Percentiles rank a stretch among this genome's conserved stretches.
These are phyloP conservation scores for Diarsia rubi DNA, from an alignment of 2,888 invertebrate genomes.

Conservation along the genomic window DNA sequence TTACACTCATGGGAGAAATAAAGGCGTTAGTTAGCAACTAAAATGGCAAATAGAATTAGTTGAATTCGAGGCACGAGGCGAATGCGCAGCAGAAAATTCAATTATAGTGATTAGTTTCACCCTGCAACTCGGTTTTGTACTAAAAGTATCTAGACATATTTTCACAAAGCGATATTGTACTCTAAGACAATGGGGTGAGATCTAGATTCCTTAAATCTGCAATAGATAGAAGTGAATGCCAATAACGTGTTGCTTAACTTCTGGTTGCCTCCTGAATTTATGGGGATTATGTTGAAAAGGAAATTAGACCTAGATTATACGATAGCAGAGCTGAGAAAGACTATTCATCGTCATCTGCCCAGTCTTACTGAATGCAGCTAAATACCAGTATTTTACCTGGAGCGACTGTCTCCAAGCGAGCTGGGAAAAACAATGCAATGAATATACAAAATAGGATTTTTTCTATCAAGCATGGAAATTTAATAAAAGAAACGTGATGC, in stretches of 20 bases:
- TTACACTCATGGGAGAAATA: slow-evolving; percentile 79
- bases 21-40: slow-evolving; percentile 80
- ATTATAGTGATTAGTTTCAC: slow-evolving; percentile 87
- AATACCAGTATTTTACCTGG: too few relatives aligned
- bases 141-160: slow-evolving; percentile 73
- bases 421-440: too few relatives aligned
- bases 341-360: too few relatives aligned
- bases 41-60: slow-evolving; percentile 83
- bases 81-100: slow-evolving; percentile 85
- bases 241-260: slow-evolving; percentile 79
- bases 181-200: slow-evolving; percentile 61
- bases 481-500: too few relatives aligned
- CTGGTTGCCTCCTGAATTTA: slow-evolving; percentile 74
- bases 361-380: too few relatives aligned
- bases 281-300: slow-evolving; percentile 71
- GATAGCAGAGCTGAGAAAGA: slow-evolving; percentile 37
- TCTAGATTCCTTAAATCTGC: slow-evolving; percentile 42
- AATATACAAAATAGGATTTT: too few relatives aligned
- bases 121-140: slow-evolving; percentile 81
- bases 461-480: too few relatives aligned
- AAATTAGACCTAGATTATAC: slow-evolving; percentile 69
- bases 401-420: too few relatives aligned
- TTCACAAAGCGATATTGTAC: slow-evolving; percentile 65
- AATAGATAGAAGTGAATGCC: slow-evolving; percentile 70
- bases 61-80: slow-evolving; percentile 84